Evolutionary conservation across 2,113 vertebrate species (phyloP), one percentile per base, ranked within the genome.

Genomic region (Acrocephalus kingi): DNA sequence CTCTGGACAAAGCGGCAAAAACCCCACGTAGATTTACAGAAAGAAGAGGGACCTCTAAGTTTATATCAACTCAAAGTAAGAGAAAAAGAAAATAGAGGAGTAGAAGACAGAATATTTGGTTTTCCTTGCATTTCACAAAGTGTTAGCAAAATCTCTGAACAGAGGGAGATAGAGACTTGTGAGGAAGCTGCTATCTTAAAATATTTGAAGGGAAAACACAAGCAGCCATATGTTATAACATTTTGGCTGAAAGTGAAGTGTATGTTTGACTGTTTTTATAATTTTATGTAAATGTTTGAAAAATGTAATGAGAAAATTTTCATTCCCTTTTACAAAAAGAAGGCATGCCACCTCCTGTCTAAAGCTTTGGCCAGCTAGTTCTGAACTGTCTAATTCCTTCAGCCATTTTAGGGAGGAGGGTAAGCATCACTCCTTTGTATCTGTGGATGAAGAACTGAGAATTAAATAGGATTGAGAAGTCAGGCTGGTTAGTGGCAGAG

Each of bases 11-110:
- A 85, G 79, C 3, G 35, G 30, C 9, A 79, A 67, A 71, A 72
- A 0, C 0, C 9, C 13, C 16, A 21, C 11, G 5, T 13, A 25
- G 24, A 13, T 49, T 3, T 37, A 23, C 55, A 54, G 75, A 71
- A 82, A 67, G 21, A 21, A 62, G 28, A 16, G 24, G 22, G 11
- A 74, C 2, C 6, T 74, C 25, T 45, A 66, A 45, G 37, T 39
- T 33, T 43, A 1, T 71, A 43, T 87, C 22, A 51, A 33, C 10
- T 79, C 43, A 30, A 49, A 76, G 13, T 39, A 48, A 23, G 63
- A 66, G 3, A 54, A 64, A 78, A 74, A 33, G 5, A 27, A 87
- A 84, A 64, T 6, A 58, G 46, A 61, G 6, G 37, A 52, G 6
- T 41, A 12, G 17, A 37, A 95, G 78, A 23, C 19, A 58, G 39